Evolutionary conservation across 1,140 invertebrate species (phyloP).

Genomic region (Semibalanus balanoides): DNA sequence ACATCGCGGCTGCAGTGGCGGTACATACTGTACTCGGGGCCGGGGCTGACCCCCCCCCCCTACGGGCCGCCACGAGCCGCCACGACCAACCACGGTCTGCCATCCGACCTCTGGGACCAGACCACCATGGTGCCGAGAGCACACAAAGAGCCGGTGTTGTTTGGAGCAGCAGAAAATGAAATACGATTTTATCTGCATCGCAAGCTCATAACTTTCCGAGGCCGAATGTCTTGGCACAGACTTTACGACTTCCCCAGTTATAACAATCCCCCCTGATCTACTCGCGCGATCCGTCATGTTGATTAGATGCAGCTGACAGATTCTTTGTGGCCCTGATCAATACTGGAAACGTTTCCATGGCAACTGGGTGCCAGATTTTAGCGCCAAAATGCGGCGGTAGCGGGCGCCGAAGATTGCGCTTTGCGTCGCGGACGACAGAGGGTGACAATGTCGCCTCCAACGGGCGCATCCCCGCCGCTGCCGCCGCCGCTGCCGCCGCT

Average conservation of each 20-base stretch:
- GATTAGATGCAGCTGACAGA: constrained; percentile 1
- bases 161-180: neutral
- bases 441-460: neutral
- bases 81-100: too few species aligned
- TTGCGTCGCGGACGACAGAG: neutral
- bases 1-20: too few species aligned
- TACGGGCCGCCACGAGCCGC: too few species aligned
- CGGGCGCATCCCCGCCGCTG: neutral
- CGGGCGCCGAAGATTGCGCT: neutral
- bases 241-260: neutral
- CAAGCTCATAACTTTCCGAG: neutral
- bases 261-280: constrained; percentile 1
- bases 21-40: too few species aligned
- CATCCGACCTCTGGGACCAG: too few species aligned
- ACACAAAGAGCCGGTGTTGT: neutral
- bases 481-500: too few species aligned
- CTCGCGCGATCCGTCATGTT: neutral
- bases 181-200: constrained; percentile 1
- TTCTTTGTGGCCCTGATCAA: neutral
- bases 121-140: neutral
- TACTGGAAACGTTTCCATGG: neutral
- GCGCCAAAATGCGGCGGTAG: neutral
- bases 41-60: too few species aligned
- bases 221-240: neutral
- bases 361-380: neutral